phyloP scores from a whole-genome alignment of 2,797 vertebrate genomes.

The Hoplostethus mediterraneus region DNA sequence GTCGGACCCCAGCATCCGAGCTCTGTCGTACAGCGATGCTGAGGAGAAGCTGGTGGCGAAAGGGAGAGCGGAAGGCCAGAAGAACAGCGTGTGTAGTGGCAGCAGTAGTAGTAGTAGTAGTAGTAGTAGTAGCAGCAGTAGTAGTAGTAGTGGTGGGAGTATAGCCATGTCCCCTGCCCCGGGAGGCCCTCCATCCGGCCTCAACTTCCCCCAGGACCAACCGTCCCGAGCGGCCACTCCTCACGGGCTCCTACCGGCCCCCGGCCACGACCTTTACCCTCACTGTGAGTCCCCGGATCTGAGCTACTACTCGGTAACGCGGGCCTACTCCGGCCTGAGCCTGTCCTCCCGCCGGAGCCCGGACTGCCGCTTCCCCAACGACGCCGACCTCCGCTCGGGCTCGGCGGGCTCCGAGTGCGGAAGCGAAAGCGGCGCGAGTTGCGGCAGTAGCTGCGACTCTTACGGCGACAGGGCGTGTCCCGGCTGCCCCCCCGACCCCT shows the following conservation, averaged over 20 bases:
- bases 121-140: constrained; percentile 19
- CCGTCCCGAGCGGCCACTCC: constrained; percentile 80
- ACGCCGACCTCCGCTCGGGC: constrained; percentile 87
- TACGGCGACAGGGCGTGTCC: constrained; percentile 88
- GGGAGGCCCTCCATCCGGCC: constrained; percentile 83
- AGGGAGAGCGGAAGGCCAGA: constrained; percentile 89
- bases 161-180: constrained; percentile 74
- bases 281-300: constrained; percentile 94
- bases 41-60: constrained; percentile 95
- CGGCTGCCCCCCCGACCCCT: constrained; percentile 87
- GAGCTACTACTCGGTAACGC: constrained; percentile 93
- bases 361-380: constrained; percentile 88
- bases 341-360: constrained; percentile 89
- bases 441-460: constrained; percentile 91
- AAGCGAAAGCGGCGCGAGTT: constrained; percentile 93
- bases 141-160: constrained; percentile 32
- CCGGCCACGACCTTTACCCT: constrained; percentile 90
- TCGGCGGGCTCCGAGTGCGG: constrained; percentile 91
- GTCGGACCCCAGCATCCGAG: constrained; percentile 92
- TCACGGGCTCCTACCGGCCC: constrained; percentile 82
- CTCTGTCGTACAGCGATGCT: constrained; percentile 92
- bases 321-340: constrained; percentile 88
- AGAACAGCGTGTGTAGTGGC: constrained; percentile 52
- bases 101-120: constrained; percentile 20
- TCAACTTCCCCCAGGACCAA: constrained; percentile 88